A percentile compares a stretch with the other conserved stretches of the same genome.
These are phyloP conservation scores for Drosophila albomicans DNA, from an alignment of 1,140 invertebrate species.

Conservation along the genomic window DNA sequence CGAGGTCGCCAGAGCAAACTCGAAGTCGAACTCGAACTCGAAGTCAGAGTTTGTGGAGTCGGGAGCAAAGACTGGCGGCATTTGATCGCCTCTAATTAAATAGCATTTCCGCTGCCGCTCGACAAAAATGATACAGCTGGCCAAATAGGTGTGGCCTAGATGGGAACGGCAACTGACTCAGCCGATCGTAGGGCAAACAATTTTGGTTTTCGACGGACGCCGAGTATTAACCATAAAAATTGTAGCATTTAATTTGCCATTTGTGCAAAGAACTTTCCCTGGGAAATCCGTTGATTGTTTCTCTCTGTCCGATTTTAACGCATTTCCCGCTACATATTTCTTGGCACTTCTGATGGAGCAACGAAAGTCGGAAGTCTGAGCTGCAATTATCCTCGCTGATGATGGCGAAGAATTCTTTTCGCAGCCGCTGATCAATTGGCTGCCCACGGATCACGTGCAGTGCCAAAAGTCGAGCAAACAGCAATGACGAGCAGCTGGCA, in stretches of 20 bases:
- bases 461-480: conserved; percentile 59
- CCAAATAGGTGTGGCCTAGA: conserved; percentile 55
- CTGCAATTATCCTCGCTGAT: conserved; percentile 70
- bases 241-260: conserved; percentile 28
- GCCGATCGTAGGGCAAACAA: conserved; percentile 15
- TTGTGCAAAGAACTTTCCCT: conserved; percentile 24
- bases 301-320: not conserved
- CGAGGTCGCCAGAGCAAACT: not conserved
- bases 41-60: not conserved
- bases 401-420: conserved; percentile 68
- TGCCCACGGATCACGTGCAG: conserved; percentile 43
- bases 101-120: conserved; percentile 76
- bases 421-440: conserved; percentile 40
- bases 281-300: conserved; percentile 22
- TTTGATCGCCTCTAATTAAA: conserved; percentile 83
- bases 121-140: conserved; percentile 65
- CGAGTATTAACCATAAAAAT: conserved; percentile 26
- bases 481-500: conserved; percentile 69
- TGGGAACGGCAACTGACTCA: conserved; percentile 40
- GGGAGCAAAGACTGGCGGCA: conserved; percentile 53
- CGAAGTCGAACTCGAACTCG: not conserved
- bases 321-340: conserved; percentile 10
- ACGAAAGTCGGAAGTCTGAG: conserved; percentile 17
- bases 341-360: conserved; percentile 6
- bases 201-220: conserved; percentile 5